Conservation (phyloP, 1,140 invertebrate species). For the Parasteatoda tepidariorum region DNA sequence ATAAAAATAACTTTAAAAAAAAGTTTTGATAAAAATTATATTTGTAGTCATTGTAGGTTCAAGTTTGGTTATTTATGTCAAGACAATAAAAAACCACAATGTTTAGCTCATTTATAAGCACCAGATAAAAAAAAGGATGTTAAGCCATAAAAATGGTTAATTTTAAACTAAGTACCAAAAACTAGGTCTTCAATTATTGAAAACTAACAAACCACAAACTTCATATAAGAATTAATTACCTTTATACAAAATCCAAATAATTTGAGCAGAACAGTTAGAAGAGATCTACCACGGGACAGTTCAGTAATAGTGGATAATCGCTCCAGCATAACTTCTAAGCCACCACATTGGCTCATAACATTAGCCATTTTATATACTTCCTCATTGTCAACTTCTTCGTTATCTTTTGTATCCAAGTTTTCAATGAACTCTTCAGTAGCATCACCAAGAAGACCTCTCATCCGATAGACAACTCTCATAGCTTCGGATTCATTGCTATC, state of each 20-base stretch:
- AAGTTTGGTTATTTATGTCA: too few relatives aligned
- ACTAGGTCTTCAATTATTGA: too few relatives aligned
- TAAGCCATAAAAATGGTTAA: too few relatives aligned
- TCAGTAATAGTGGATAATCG: slow-evolving; percentile 79
- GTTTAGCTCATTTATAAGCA: too few relatives aligned
- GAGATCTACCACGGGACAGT: slow-evolving; percentile 78
- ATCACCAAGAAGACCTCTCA: slow-evolving; percentile 95
- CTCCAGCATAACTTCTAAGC: slow-evolving; percentile 79
- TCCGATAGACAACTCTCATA: slow-evolving; percentile 98
- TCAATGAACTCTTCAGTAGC: slow-evolving; percentile 99
- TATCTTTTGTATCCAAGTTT: slow-evolving; percentile 87
- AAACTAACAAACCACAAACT: too few relatives aligned
- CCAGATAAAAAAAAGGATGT: too few relatives aligned
- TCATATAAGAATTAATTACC: slow-evolving; percentile 68
- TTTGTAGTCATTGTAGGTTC: too few relatives aligned
- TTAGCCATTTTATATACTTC: slow-evolving; percentile 86
- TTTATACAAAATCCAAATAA: slow-evolving; percentile 86
- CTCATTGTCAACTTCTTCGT: slow-evolving; percentile 93
- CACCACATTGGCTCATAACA: slow-evolving; percentile 86
- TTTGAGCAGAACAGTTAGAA: slow-evolving; percentile 87
- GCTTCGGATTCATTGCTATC: slow-evolving; percentile 78
- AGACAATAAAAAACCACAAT: too few relatives aligned
- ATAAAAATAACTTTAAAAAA: too few relatives aligned
- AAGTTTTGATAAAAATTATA: too few relatives aligned
- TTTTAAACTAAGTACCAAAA: too few relatives aligned